Percentiles rank a stretch among this genome's conserved stretches.
Conservation (phyloP, 1,140 invertebrate genomes). For the Saxidomus purpurata region DNA sequence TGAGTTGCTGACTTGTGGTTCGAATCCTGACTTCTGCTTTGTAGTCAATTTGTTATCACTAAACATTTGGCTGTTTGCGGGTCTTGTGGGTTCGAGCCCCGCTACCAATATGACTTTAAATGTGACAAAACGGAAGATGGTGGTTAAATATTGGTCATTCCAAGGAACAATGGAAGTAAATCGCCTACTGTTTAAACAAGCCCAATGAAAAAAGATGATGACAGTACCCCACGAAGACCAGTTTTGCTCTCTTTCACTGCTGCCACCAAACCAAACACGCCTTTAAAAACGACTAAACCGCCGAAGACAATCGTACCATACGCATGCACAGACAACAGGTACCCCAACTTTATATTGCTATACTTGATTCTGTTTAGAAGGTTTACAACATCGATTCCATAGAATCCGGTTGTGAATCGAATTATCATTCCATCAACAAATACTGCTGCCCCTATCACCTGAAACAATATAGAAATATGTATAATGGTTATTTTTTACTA, state of each 20-base stretch:
- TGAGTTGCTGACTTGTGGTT: too few relatives aligned
- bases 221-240: neutral
- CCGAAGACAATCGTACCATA: neutral
- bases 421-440: constrained; percentile 10
- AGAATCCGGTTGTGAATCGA: neutral
- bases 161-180: too few relatives aligned
- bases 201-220: too few relatives aligned
- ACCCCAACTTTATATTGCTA: neutral
- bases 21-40: too few relatives aligned
- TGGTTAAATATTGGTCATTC: too few relatives aligned
- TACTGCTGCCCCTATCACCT: neutral
- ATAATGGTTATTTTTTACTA: too few relatives aligned
- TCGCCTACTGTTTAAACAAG: too few relatives aligned
- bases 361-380: constrained; percentile 23
- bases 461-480: neutral
- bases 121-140: too few relatives aligned
- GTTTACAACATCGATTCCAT: neutral
- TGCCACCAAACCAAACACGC: neutral
- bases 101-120: too few relatives aligned
- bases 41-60: too few relatives aligned
- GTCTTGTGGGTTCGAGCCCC: too few relatives aligned
- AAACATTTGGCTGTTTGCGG: too few relatives aligned
- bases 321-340: neutral
- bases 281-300: neutral
- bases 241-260: neutral